phyloP scores from a whole-genome alignment of 2,113 vertebrate genomes.

The Psettodes erumei region DNA sequence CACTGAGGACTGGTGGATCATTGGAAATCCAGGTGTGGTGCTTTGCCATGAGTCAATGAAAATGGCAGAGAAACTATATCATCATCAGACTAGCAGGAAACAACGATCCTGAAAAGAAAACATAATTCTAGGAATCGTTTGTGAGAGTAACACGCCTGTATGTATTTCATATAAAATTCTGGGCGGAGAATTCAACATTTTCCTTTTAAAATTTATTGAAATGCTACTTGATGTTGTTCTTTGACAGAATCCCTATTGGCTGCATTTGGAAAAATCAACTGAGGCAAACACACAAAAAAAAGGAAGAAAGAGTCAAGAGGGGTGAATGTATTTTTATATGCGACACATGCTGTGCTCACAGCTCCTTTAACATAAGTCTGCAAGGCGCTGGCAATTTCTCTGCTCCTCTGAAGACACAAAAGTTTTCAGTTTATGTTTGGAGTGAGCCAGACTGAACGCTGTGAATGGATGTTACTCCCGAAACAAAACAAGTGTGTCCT shows the following conservation, averaged over 20 bases:
- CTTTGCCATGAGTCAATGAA: background rate
- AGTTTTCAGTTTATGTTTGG: constrained; percentile 25
- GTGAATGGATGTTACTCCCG: constrained; percentile 1
- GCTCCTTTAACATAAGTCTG: constrained; percentile 25
- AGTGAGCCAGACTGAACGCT: background rate
- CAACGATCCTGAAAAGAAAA: background rate
- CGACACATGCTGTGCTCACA: constrained; percentile 15
- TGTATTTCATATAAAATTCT: background rate
- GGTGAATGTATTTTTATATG: constrained; percentile 24
- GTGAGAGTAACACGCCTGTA: background rate
- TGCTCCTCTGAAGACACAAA: constrained; percentile 28
- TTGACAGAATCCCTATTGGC: background rate
- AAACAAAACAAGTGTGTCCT: constrained; percentile 13
- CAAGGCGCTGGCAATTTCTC: background rate
- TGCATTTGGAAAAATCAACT: constrained; percentile 15
- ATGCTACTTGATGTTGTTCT: background rate
- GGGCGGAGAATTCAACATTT: background rate
- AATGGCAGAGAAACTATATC: constrained; percentile 2
- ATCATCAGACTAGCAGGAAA: background rate
- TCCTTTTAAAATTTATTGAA: background rate
- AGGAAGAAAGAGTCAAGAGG: constrained; percentile 30
- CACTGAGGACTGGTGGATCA: constrained; percentile 8
- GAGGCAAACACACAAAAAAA: constrained; percentile 14
- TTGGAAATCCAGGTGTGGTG: constrained; percentile 14
- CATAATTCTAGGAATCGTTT: background rate